A percentile compares a stretch with the other conserved stretches of the same genome.
Evolutionary conservation across 2,797 vertebrate species (phyloP).

Genomic region (Martes flavigula): DNA sequence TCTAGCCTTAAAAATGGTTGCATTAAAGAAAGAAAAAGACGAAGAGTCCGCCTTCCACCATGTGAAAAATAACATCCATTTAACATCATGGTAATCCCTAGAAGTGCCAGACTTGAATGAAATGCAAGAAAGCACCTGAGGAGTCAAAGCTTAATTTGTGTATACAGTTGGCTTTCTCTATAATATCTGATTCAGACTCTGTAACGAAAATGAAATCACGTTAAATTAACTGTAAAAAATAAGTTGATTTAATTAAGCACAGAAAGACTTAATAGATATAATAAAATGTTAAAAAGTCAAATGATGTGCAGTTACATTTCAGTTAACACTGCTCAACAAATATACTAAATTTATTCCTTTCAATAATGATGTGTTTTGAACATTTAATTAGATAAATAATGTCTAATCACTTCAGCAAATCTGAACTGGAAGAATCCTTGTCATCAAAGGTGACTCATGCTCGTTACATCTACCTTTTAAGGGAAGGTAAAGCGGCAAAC

Average conservation of each 20-base stretch:
- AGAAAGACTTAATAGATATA: constrained; percentile 89
- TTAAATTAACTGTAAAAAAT: constrained; percentile 90
- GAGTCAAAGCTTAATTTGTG: constrained; percentile 72
- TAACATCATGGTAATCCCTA: background rate
- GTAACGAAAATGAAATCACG: constrained; percentile 86
- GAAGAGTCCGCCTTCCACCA: constrained; percentile 42
- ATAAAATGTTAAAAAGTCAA: constrained; percentile 91
- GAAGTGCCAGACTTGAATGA: constrained; percentile 56
- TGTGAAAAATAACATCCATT: constrained; percentile 43
- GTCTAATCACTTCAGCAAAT: constrained; percentile 89
- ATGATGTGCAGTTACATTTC: constrained; percentile 89
- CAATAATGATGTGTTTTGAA: constrained; percentile 90
- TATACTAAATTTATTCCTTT: constrained; percentile 88
- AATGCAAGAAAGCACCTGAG: constrained; percentile 76
- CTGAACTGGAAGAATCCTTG: constrained; percentile 86
- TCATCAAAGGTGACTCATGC: constrained; percentile 85
- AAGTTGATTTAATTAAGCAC: constrained; percentile 90
- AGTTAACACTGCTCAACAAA: constrained; percentile 86
- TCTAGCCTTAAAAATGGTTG: constrained; percentile 52
- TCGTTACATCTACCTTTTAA: constrained; percentile 81
- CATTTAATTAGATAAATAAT: constrained; percentile 91
- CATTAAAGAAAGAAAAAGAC: background rate
- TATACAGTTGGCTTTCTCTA: constrained; percentile 81
- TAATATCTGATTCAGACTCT: constrained; percentile 84
- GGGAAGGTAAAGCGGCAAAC: constrained; percentile 76